phyloP scores from a whole-genome alignment of 2,113 vertebrate genomes.

The Phodopus roborovskii region DNA sequence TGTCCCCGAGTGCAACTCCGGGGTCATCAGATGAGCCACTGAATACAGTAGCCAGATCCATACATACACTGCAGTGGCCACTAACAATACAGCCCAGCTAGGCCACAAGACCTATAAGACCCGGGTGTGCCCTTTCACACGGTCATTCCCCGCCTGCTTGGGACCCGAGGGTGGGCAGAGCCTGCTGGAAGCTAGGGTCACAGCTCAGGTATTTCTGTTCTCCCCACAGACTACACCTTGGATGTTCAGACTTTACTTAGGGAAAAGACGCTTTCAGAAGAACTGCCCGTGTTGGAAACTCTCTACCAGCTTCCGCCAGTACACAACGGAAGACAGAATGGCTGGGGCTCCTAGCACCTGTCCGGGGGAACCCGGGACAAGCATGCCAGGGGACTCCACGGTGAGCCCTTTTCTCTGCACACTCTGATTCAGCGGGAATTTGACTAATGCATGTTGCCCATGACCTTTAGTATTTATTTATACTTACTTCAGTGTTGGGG shows the following conservation, averaged over 20 bases:
- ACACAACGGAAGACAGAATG: not conserved
- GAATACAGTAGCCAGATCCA: not conserved
- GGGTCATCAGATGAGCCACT: too few species aligned
- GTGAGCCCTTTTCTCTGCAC: not conserved
- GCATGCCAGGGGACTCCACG: not conserved
- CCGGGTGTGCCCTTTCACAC: not conserved
- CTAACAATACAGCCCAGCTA: not conserved
- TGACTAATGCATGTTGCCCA: not conserved
- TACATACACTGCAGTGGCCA: not conserved
- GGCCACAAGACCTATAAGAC: not conserved
- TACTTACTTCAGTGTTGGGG: not conserved
- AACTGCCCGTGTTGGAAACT: not conserved
- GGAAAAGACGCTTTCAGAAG: not conserved
- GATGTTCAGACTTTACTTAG: not conserved
- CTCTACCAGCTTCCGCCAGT: not conserved
- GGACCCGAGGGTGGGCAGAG: not conserved
- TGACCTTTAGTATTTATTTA: not conserved
- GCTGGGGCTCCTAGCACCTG: too few species aligned
- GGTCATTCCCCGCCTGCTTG: not conserved
- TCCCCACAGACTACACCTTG: not conserved
- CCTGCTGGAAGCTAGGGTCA: not conserved
- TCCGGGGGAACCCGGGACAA: too few species aligned
- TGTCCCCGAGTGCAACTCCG: not conserved
- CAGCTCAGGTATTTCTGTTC: not conserved
- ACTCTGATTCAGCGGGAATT: not conserved